phyloP scores from a whole-genome alignment of 2,797 vertebrate genomes.

The Hyperoplus lanceolatus region DNA sequence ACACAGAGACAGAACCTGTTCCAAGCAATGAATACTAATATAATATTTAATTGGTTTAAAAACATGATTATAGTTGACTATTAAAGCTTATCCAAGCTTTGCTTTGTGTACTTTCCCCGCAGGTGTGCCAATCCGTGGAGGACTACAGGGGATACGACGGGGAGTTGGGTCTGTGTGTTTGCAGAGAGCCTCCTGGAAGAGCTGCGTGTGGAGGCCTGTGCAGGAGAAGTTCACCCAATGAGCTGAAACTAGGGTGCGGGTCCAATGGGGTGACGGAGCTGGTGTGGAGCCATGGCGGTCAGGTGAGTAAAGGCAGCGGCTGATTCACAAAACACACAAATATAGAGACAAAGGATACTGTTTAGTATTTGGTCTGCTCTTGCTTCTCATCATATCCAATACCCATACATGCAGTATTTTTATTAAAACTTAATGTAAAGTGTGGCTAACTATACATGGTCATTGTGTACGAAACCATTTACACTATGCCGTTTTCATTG shows the following conservation, averaged over 20 bases:
- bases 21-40: neutral
- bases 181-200: slow-evolving; percentile 77
- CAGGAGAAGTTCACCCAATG: slow-evolving; percentile 46
- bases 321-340: neutral
- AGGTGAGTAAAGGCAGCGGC: slow-evolving; percentile 62
- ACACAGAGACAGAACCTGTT: neutral
- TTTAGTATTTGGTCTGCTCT: neutral
- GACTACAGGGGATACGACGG: slow-evolving; percentile 88
- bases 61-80: neutral
- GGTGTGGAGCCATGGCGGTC: slow-evolving; percentile 69
- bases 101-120: slow-evolving; percentile 18
- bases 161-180: slow-evolving; percentile 90
- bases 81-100: neutral
- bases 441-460: slow-evolving; percentile 3
- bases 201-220: slow-evolving; percentile 82
- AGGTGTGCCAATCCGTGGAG: slow-evolving; percentile 88
- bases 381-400: neutral
- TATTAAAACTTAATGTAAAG: slow-evolving; percentile 19
- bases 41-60: neutral
- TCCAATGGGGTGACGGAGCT: slow-evolving; percentile 81
- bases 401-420: neutral
- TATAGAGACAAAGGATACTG: neutral
- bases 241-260: slow-evolving; percentile 78
- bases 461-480: slow-evolving; percentile 34
- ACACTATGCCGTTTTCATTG: slow-evolving; percentile 22